A percentile compares a stretch with the other conserved stretches of the same genome.
These are phyloP conservation scores for Aleiodes leptofemur DNA, from an alignment of 2,888 invertebrate species.

Conservation along the genomic window DNA sequence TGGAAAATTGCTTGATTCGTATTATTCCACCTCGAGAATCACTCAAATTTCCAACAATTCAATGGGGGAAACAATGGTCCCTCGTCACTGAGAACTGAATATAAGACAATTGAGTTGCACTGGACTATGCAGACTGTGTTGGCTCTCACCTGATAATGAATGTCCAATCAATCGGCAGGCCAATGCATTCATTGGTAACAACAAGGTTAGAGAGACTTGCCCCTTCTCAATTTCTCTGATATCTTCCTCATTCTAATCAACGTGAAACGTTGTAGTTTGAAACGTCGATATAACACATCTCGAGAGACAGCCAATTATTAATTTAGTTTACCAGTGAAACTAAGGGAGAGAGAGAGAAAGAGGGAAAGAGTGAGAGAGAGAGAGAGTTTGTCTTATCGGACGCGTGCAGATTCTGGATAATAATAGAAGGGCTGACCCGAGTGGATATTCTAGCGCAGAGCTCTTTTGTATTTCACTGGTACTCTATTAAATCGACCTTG, in stretches of 20 bases:
- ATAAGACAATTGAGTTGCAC: too few relatives aligned
- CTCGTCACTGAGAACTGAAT: too few relatives aligned
- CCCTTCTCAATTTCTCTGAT: conserved; percentile 9
- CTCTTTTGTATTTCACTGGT: conserved; percentile 37
- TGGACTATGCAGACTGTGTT: too few relatives aligned
- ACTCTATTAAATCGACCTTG: conserved; percentile 41
- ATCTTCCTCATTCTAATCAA: conserved; percentile 25
- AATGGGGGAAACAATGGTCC: too few relatives aligned
- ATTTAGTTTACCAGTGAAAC: conserved; percentile 43
- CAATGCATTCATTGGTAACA: too few relatives aligned
- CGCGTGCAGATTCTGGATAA: conserved; percentile 47
- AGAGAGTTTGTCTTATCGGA: conserved; percentile 39
- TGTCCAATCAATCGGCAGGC: neutral
- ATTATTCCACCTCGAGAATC: too few relatives aligned
- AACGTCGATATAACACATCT: neutral
- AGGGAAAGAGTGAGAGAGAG: too few relatives aligned
- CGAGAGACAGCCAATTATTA: conserved; percentile 41
- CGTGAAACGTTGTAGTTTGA: conserved; percentile 9
- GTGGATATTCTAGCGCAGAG: neutral
- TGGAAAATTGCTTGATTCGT: too few relatives aligned
- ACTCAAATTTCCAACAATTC: too few relatives aligned
- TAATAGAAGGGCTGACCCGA: conserved; percentile 44
- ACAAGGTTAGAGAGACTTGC: neutral
- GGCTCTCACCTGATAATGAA: too few relatives aligned
- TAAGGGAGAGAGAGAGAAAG: neutral